phyloP scores from a whole-genome alignment of 1,140 invertebrate genomes.

The Drosophila leontia region DNA sequence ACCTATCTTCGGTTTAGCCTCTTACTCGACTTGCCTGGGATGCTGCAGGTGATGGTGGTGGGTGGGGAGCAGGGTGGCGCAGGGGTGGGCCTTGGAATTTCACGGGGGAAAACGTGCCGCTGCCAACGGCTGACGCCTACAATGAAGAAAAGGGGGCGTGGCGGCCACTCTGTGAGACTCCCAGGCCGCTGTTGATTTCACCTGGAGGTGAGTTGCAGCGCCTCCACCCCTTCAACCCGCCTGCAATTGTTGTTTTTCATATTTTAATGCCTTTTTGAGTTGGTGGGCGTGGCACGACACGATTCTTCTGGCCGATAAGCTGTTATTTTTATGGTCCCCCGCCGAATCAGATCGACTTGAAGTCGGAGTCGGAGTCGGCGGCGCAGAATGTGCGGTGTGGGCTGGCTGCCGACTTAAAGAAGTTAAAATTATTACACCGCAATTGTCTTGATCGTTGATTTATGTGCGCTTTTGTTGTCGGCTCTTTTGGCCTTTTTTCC shows the following conservation, averaged over 20 bases:
- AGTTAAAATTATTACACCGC: constrained; percentile 82
- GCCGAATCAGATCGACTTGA: constrained; percentile 59
- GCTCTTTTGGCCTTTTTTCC: constrained; percentile 23
- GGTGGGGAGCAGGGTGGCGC: constrained; percentile 6
- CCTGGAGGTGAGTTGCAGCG: constrained; percentile 50
- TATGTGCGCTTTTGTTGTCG: constrained; percentile 78
- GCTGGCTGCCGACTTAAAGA: constrained; percentile 77
- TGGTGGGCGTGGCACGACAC: constrained; percentile 78
- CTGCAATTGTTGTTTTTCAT: constrained; percentile 79
- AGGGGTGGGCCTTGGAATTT: constrained; percentile 58
- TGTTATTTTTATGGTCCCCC: constrained; percentile 79
- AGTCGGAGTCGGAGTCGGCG: constrained; percentile 3
- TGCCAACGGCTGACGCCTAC: constrained; percentile 67
- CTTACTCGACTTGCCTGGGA: constrained; percentile 25
- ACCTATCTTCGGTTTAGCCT: constrained; percentile 51
- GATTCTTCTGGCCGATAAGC: constrained; percentile 77
- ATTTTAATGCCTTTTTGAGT: constrained; percentile 82
- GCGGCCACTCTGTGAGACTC: constrained; percentile 44
- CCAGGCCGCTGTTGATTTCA: constrained; percentile 73
- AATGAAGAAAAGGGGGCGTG: constrained; percentile 52
- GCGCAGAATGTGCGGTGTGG: constrained; percentile 52
- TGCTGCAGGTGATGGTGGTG: constrained; percentile 16
- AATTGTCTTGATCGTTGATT: constrained; percentile 82
- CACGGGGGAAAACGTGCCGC: constrained; percentile 75
- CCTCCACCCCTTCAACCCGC: neutral